A percentile compares a stretch with the other conserved stretches of the same genome.
Conservation (phyloP, 2,888 invertebrate species). For the Argynnis bischoffii region DNA sequence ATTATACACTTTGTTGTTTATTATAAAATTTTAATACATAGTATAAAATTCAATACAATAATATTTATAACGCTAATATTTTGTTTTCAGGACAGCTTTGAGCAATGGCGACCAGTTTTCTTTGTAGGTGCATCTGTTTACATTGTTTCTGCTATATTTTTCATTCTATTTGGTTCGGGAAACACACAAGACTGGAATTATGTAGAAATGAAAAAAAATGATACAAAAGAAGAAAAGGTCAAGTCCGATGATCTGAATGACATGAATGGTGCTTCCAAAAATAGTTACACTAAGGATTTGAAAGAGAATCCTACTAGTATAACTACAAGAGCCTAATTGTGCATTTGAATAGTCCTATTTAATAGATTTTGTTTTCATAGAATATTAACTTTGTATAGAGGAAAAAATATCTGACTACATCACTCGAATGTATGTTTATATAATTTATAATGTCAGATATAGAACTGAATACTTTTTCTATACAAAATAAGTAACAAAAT, state of each 20-base stretch:
- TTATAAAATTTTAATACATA: neutral
- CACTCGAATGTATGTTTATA: slow-evolving; percentile 25
- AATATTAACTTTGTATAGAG: slow-evolving; percentile 12
- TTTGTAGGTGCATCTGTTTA: slow-evolving; percentile 88
- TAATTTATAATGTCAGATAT: slow-evolving; percentile 20
- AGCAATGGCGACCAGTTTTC: slow-evolving; percentile 89
- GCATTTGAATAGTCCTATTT: neutral
- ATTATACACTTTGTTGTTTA: too few species aligned
- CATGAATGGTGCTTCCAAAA: slow-evolving; percentile 50
- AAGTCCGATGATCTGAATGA: slow-evolving; percentile 43
- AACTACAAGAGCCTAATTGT: slow-evolving; percentile 42
- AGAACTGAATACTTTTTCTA: slow-evolving; percentile 32
- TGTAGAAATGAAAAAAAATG: slow-evolving; percentile 47
- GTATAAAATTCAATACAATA: neutral
- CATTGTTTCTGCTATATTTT: slow-evolving; percentile 85
- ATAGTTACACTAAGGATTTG: slow-evolving; percentile 53
- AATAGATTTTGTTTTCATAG: slow-evolving; percentile 6
- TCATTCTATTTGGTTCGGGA: slow-evolving; percentile 87
- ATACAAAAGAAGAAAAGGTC: slow-evolving; percentile 40
- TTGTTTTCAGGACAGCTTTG: slow-evolving; percentile 85
- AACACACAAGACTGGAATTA: slow-evolving; percentile 88
- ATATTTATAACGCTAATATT: slow-evolving; percentile 5
- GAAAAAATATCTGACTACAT: slow-evolving; percentile 29
- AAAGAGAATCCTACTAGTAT: slow-evolving; percentile 68
- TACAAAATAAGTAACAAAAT: slow-evolving; percentile 28